Percentiles rank a stretch among this genome's conserved stretches.
Conservation (phyloP, 2,797 vertebrate genomes). For the Sarcoramphus papa region DNA sequence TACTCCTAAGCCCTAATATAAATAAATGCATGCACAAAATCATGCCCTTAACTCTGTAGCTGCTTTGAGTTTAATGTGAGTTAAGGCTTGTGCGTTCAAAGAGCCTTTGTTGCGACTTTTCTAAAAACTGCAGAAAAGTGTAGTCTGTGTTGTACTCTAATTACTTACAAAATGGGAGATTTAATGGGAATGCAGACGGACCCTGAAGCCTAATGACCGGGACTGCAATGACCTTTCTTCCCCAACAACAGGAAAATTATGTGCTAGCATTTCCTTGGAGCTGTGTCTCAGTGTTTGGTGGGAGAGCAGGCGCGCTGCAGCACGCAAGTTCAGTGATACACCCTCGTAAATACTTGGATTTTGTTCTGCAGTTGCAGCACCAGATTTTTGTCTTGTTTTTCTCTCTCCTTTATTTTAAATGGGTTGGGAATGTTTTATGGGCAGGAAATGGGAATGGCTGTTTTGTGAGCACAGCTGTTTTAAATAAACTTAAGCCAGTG, state of each 20-base stretch:
- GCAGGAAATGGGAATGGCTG: conserved; percentile 26
- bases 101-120: background rate
- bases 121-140: background rate
- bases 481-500: conserved; percentile 21
- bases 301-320: background rate
- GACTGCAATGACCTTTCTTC: background rate
- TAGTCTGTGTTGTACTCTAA: background rate
- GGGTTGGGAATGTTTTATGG: background rate
- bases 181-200: background rate
- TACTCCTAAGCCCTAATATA: background rate
- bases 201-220: background rate
- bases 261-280: background rate
- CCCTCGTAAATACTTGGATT: background rate
- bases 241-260: background rate
- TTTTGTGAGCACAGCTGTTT: conserved; percentile 40
- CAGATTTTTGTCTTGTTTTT: background rate
- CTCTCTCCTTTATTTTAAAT: background rate
- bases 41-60: background rate
- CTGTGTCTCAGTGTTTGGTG: background rate
- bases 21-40: background rate
- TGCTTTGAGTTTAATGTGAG: background rate
- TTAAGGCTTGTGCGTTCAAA: background rate
- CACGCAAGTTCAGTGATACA: background rate
- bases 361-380: background rate
- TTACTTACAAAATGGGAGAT: background rate